Percentiles rank a stretch among this genome's conserved stretches.
phyloP scores from a whole-genome alignment of 2,797 vertebrate genomes.

The Acrossocheilus wenchowensis region DNA sequence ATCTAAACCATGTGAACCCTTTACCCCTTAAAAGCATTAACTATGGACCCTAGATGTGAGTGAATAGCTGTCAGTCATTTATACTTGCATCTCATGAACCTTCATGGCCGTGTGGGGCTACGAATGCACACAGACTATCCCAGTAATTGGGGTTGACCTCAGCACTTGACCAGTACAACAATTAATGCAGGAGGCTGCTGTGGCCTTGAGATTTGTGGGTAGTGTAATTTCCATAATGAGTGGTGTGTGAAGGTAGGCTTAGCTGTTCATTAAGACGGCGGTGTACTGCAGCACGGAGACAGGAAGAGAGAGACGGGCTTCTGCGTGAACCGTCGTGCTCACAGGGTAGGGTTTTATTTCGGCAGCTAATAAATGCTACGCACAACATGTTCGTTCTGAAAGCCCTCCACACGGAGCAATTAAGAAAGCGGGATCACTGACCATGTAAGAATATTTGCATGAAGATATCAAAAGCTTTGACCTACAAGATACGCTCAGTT shows the following conservation, averaged over 20 bases:
- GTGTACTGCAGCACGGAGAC: conserved; percentile 22
- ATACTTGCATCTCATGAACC: conserved; percentile 16
- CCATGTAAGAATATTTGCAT: conserved; percentile 44
- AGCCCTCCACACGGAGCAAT: conserved; percentile 48
- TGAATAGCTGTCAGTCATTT: conserved; percentile 30
- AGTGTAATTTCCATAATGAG: conserved; percentile 56
- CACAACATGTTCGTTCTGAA: conserved; percentile 40
- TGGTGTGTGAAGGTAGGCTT: conserved; percentile 52
- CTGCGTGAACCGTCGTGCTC: conserved; percentile 23
- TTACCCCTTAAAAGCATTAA: conserved; percentile 16
- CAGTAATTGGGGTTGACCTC: conserved; percentile 58
- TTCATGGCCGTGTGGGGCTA: conserved; percentile 1
- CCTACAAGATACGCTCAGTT: conserved; percentile 56
- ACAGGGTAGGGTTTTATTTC: conserved; percentile 48
- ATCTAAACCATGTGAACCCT: neutral
- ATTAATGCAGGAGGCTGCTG: conserved; percentile 47
- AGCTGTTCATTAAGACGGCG: conserved; percentile 51
- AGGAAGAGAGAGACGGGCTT: conserved; percentile 14
- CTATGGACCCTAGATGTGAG: neutral
- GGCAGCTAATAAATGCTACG: conserved; percentile 46
- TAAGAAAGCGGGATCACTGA: conserved; percentile 42
- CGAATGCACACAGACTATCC: conserved; percentile 26
- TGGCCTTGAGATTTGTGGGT: conserved; percentile 49
- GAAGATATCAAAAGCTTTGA: conserved; percentile 69
- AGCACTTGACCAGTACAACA: conserved; percentile 53